phyloP scores from a whole-genome alignment of 1,140 invertebrate species.

The Copidosoma floridanum region DNA sequence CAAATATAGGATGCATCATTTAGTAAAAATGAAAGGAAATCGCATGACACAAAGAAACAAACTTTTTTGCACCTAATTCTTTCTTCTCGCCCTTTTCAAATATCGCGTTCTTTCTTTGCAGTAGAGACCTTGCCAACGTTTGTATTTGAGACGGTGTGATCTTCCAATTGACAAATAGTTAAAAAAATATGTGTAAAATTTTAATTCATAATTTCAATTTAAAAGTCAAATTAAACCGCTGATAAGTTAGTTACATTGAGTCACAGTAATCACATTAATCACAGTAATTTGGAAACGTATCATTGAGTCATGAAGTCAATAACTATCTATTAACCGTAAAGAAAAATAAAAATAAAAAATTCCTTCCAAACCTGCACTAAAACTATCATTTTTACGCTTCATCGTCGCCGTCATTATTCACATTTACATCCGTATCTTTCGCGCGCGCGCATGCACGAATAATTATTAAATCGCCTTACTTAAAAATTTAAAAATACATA shows the following conservation, averaged over 20 bases:
- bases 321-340: slow-evolving; percentile 11
- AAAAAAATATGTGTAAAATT: background rate
- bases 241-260: too few species aligned
- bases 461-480: slow-evolving; percentile 50
- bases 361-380: slow-evolving; percentile 10
- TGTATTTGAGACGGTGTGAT: background rate
- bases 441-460: too few species aligned
- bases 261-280: too few species aligned
- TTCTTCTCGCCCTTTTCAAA: background rate
- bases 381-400: slow-evolving; percentile 1
- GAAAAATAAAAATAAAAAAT: slow-evolving; percentile 5
- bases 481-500: slow-evolving; percentile 60
- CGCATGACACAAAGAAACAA: too few species aligned
- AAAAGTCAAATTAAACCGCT: too few species aligned
- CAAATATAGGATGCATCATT: too few species aligned
- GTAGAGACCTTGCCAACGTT: background rate
- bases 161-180: slow-evolving; percentile 9
- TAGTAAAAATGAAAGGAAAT: too few species aligned
- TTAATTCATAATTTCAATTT: too few species aligned
- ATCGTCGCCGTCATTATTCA: slow-evolving; percentile 17
- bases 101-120: slow-evolving; percentile 1
- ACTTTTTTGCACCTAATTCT: too few species aligned
- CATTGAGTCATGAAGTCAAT: too few species aligned
- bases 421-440: too few species aligned
- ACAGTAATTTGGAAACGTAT: too few species aligned